Evolutionary conservation across 2,113 vertebrate genomes (phyloP).

Genomic region (Sigmodon hispidus): DNA sequence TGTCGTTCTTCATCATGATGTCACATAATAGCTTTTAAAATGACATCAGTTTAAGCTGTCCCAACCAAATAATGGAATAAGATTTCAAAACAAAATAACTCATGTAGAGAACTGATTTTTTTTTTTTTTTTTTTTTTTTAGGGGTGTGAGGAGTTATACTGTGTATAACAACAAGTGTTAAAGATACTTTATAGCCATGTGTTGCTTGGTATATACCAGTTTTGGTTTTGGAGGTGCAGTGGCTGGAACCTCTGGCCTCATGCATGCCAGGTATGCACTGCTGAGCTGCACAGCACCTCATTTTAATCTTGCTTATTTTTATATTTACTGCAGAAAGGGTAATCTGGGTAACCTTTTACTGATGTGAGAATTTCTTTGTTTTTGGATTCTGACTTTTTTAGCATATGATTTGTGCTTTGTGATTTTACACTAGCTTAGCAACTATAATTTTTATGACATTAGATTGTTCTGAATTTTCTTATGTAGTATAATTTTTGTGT

Average conservation of each 20-base stretch:
- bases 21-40: not conserved
- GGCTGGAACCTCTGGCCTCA: not conserved
- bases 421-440: not conserved
- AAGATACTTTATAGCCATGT: not conserved
- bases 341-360: not conserved
- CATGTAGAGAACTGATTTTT: not conserved
- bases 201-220: not conserved
- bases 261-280: not conserved
- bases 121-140: too few relatives aligned
- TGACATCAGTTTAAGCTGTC: not conserved
- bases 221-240: not conserved
- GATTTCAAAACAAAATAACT: slow-evolving; percentile 14
- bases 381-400: not conserved
- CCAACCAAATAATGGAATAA: slow-evolving; percentile 11
- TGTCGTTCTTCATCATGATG: not conserved
- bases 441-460: not conserved
- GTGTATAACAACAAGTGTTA: slow-evolving; percentile 40
- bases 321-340: not conserved
- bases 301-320: slow-evolving; percentile 7
- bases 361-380: not conserved
- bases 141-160: not conserved
- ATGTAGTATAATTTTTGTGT: not conserved
- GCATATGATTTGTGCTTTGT: not conserved
- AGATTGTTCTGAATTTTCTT: not conserved
- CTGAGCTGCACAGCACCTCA: not conserved